Conservation (phyloP, 2,888 invertebrate species). For the Ecdyonurus torrentis region DNA sequence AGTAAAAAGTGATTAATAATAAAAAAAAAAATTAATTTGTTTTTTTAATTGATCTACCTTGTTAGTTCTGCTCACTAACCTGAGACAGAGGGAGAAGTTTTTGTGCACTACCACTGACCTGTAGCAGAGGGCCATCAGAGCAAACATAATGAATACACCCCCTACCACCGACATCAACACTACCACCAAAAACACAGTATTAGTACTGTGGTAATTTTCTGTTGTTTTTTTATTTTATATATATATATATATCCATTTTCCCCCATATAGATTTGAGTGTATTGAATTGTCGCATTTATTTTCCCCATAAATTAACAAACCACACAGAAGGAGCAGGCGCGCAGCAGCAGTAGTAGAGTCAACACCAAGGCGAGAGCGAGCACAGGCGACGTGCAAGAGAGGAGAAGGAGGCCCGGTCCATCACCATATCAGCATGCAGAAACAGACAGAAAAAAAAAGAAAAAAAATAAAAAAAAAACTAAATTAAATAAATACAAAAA, state of each 20-base stretch:
- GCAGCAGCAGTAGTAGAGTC: neutral
- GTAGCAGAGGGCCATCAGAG: conserved; percentile 98
- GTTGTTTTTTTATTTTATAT: conserved; percentile 24
- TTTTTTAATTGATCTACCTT: conserved; percentile 6
- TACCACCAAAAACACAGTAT: conserved; percentile 94
- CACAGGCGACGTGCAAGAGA: neutral
- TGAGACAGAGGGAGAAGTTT: conserved; percentile 97
- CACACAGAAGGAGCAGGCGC: neutral
- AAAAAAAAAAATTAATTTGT: conserved; percentile 14
- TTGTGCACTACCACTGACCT: conserved; percentile 98
- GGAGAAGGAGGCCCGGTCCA: neutral
- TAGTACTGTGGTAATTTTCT: conserved; percentile 95
- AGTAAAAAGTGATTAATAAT: conserved; percentile 8
- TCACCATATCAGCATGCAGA: conserved; percentile 31
- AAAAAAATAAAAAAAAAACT: conserved; percentile 34
- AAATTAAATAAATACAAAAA: conserved; percentile 26
- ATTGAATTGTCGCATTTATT: neutral
- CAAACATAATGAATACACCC: conserved; percentile 97
- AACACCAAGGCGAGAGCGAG: neutral
- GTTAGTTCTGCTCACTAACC: conserved; percentile 55
- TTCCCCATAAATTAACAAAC: neutral
- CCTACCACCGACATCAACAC: conserved; percentile 98
- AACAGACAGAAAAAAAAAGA: conserved; percentile 35
- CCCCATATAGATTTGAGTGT: neutral
- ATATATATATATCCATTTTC: neutral